Evolutionary conservation across 2,797 vertebrate genomes (phyloP), one percentile per base, ranked within the genome.

Genomic region (Neoniphon sammara): DNA sequence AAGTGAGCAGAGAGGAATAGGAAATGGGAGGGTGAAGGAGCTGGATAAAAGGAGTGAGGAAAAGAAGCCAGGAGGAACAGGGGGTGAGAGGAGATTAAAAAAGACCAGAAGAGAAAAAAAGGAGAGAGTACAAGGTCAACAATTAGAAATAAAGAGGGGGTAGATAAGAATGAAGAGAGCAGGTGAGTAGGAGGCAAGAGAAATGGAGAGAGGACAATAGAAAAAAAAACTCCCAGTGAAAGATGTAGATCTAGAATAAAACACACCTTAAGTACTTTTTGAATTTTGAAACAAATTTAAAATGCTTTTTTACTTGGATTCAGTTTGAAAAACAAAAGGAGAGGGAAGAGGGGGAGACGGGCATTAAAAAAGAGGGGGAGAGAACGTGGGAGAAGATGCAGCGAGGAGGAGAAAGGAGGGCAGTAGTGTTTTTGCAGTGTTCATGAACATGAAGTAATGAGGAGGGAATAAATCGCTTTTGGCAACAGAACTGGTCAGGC

Each of bases 361-460:
- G 6, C n/a, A 20, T 53, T n/a, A 34, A 17, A n/a, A 53, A 55
- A 18, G 27, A 8, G 9, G 21, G 52, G 14, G 46, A 49, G 17
- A 47, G 18, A 17, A 54, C 4, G 18, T 31, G 72, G 60, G 70
- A 17, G 56, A 46, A 56, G 30, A 6, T 3, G 30, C 30, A 31
- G 46, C n/a, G 34, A 54, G 75, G 44, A 64, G 66, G 69, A 78
- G 71, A 71, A 87, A 87, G 61, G 81, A 88, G 85, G 85, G 78
- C 73, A 87, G 20, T 57, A 74, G 74, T 91, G 88, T 92, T 94
- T 91, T 89, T 76, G 67, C 71, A 15, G 73, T 90, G 89, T 87
- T 91, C 85, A 91, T 77, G 88, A 90, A 91, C 92, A 85, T 92
- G 92, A 93, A 94, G 85, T 93, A 94, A 94, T 93, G 88, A 92